Evolutionary conservation across 92 coral and sea anemone genomes (phyloP), one percentile per base, ranked within the genome.

Genomic region (Pocillopora grandis): DNA sequence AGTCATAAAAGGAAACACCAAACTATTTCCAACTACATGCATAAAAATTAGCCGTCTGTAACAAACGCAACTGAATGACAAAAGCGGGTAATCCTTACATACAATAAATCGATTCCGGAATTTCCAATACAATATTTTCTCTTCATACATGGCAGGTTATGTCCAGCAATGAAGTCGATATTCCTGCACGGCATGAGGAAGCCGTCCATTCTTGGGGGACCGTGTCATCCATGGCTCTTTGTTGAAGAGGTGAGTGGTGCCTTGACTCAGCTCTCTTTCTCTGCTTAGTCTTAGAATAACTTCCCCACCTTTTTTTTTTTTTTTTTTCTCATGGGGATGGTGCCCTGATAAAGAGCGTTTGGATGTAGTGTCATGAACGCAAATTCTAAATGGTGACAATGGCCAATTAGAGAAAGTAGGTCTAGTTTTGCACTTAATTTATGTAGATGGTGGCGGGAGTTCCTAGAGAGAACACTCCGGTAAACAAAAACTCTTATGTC

Each of bases 201-300:
- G 72, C 98, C 98, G 48, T 96, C 98, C 58, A 94, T 96, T 68
- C 92, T 96, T 10, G 98, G 98, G 13, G 98, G 98, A 19, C 92
- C 98, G 10, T 96, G 98, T 81, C 98, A 96, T 87, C 98, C 98
- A 10, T 96, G 98, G 98, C 90, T 94, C 61, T 96, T 96, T 69
- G 87, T 96, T 57, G 99, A 96, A 84, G 99, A 96, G 94, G 99
- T 96, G 82, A 80, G 87, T 14, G 11, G n/a, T 6, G 6, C 13
- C 55, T 58, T 23, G 73, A 78, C 55, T 70, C 10, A 20, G 1
- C 63, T 64, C 79, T 33, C 19, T 20, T 82, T 65, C 61, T 42
- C 52, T 80, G 42, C 72, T 36, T 12, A 0, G 48, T 18, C 66
- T 16, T 27, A 27, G 31, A 27, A 27, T 27, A 0, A 27, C 31